A percentile compares a stretch with the other conserved stretches of the same genome.
Evolutionary conservation across 1,140 invertebrate genomes (phyloP).

Genomic region (Ips typographus): DNA sequence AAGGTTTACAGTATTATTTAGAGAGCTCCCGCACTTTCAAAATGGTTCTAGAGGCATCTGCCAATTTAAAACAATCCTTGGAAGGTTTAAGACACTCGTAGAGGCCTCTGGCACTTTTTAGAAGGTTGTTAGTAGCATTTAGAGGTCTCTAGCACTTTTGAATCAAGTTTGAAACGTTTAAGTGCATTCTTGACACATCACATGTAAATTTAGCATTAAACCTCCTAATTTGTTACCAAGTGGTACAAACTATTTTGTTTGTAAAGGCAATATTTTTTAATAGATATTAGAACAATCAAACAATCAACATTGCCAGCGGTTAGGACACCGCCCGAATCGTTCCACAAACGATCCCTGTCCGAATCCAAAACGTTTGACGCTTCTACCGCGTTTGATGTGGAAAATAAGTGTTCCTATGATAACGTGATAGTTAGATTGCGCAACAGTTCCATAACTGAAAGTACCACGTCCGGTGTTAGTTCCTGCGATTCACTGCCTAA

Average conservation of each 20-base stretch:
- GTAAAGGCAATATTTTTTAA: slow-evolving; percentile 1
- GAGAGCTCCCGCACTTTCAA: too few species aligned
- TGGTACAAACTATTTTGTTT: not conserved
- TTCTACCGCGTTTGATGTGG: slow-evolving; percentile 39
- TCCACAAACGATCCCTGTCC: slow-evolving; percentile 61
- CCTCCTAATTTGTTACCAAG: not conserved
- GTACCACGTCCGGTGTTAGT: slow-evolving; percentile 75
- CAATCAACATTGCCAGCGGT: slow-evolving; percentile 59
- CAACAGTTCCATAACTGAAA: slow-evolving; percentile 65
- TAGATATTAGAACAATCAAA: slow-evolving; percentile 46
- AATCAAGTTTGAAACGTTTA: too few species aligned
- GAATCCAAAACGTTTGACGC: slow-evolving; percentile 64
- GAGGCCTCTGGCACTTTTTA: too few species aligned
- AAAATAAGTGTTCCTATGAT: slow-evolving; percentile 23
- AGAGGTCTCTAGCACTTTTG: too few species aligned
- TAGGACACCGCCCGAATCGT: slow-evolving; percentile 51
- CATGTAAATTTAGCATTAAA: too few species aligned
- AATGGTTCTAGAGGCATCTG: too few species aligned
- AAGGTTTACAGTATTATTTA: too few species aligned
- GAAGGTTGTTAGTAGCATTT: too few species aligned
- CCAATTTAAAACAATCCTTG: too few species aligned
- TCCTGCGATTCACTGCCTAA: slow-evolving; percentile 71
- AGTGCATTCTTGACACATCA: not conserved
- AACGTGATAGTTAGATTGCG: slow-evolving; percentile 53
- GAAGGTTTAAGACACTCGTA: too few species aligned